Conservation (phyloP, 2,113 vertebrate genomes). For the Ameiurus melas region DNA sequence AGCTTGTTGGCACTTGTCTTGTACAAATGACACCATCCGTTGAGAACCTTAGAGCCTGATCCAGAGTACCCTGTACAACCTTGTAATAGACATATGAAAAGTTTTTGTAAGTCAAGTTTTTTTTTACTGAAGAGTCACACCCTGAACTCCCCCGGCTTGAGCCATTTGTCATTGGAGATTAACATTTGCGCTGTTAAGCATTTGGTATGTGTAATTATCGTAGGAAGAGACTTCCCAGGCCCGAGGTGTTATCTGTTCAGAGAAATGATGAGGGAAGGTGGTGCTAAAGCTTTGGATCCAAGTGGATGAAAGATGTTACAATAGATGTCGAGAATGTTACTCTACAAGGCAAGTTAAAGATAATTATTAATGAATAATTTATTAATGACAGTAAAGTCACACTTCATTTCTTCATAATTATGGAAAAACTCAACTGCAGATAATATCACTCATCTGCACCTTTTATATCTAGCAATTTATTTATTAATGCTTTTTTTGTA, state of each 20-base stretch:
- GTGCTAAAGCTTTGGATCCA: neutral
- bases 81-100: neutral
- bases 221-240: constrained; percentile 1
- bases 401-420: neutral
- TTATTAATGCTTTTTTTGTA: neutral
- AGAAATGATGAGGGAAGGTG: neutral
- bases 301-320: neutral
- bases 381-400: neutral
- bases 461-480: neutral
- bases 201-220: constrained; percentile 3
- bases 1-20: constrained; percentile 46
- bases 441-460: neutral
- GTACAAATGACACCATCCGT: neutral
- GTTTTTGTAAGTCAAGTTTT: constrained; percentile 1
- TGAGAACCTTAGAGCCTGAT: constrained; percentile 3
- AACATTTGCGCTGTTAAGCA: neutral
- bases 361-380: neutral
- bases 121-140: constrained; percentile 13
- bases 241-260: constrained; percentile 6
- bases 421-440: neutral
- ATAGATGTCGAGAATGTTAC: neutral
- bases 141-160: neutral
- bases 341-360: neutral
- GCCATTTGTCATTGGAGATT: constrained; percentile 32
- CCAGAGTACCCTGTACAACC: neutral